These are phyloP conservation scores for Ecdyonurus torrentis DNA, from an alignment of 2,888 invertebrate genomes.

Conservation along the genomic window DNA sequence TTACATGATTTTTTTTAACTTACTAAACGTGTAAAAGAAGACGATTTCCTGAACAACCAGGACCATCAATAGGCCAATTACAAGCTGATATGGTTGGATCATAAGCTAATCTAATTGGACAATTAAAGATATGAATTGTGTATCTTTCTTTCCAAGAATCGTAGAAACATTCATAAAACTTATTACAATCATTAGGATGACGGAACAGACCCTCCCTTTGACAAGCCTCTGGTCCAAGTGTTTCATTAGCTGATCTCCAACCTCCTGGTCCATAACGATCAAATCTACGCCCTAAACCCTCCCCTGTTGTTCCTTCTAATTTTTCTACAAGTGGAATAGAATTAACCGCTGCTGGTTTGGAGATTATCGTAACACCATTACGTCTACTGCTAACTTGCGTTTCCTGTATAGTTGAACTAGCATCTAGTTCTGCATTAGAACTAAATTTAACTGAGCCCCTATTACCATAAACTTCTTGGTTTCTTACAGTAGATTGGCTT, in stretches of 20 bases:
- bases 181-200: conserved; percentile 63
- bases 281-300: conserved; percentile 27
- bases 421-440: not conserved
- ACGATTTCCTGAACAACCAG: conserved; percentile 55
- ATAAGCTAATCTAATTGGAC: conserved; percentile 61
- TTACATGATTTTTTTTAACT: no score
- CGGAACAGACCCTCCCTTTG: conserved; percentile 35
- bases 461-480: no score
- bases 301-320: conserved; percentile 19
- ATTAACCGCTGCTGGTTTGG: not conserved
- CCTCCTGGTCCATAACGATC: conserved; percentile 46
- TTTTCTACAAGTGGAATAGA: not conserved
- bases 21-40: conserved; percentile 30
- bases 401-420: not conserved
- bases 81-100: conserved; percentile 59
- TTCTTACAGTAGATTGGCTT: no score
- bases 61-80: conserved; percentile 68
- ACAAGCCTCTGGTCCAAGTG: conserved; percentile 31
- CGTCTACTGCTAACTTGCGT: not conserved
- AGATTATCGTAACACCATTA: not conserved
- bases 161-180: conserved; percentile 69
- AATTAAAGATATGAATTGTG: conserved; percentile 59
- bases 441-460: not conserved
- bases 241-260: conserved; percentile 38
- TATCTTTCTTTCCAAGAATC: conserved; percentile 57